Percentiles rank a stretch among this genome's conserved stretches.
phyloP scores from a whole-genome alignment of 2,113 vertebrate species.

The Spilogale gracilis region DNA sequence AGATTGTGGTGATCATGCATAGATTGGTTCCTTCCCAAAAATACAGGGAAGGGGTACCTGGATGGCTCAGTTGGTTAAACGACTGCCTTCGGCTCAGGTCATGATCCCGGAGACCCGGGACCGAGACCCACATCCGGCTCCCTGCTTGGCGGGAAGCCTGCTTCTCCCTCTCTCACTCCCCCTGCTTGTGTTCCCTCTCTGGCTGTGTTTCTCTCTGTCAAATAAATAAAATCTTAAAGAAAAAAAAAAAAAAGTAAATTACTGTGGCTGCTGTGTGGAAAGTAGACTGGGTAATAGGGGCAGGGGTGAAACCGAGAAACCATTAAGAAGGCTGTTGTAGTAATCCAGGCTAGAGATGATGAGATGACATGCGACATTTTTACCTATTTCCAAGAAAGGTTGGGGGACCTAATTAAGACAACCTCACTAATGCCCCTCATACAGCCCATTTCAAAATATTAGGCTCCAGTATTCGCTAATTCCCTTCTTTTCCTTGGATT shows the following conservation, averaged over 20 bases:
- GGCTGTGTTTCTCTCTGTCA: too few species aligned
- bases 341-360: conserved; percentile 6
- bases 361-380: conserved; percentile 9
- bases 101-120: too few species aligned
- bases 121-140: too few species aligned
- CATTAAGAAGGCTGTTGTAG: neutral
- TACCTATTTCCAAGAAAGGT: conserved; percentile 18
- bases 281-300: neutral
- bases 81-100: too few species aligned
- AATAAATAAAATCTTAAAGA: too few species aligned
- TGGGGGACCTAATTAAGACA: conserved; percentile 21
- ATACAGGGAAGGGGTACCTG: too few species aligned
- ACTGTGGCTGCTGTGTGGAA: conserved; percentile 5
- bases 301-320: neutral
- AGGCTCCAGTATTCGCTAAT: conserved; percentile 3
- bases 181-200: too few species aligned
- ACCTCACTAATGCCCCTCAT: neutral
- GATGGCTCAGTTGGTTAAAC: too few species aligned
- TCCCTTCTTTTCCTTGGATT: conserved; percentile 37
- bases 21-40: conserved; percentile 4
- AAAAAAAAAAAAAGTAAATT: neutral
- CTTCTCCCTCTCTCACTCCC: too few species aligned
- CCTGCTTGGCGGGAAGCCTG: too few species aligned
- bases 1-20: neutral
- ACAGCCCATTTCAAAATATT: neutral